Conservation (phyloP, 2,113 vertebrate genomes). For the Percopsis transmontana region DNA sequence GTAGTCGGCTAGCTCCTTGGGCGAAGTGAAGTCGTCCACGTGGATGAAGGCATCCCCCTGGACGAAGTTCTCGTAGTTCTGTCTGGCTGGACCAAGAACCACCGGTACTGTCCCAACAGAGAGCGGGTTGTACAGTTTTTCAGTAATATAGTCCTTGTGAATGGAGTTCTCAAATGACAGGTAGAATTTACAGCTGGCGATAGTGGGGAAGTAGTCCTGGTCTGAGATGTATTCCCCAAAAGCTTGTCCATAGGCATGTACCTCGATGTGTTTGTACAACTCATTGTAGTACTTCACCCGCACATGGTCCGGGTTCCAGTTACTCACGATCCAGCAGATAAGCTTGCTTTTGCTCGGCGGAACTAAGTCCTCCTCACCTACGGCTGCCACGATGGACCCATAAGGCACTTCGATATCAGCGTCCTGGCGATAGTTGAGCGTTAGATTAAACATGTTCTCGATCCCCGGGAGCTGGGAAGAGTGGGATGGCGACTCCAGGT, state of each 20-base stretch:
- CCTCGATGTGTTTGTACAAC: conserved; percentile 93
- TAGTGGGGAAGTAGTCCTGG: conserved; percentile 92
- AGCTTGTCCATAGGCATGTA: conserved; percentile 91
- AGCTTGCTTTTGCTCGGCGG: conserved; percentile 93
- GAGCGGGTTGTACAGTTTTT: conserved; percentile 96
- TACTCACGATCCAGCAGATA: conserved; percentile 97
- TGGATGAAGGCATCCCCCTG: conserved; percentile 95
- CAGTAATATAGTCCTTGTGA: conserved; percentile 97
- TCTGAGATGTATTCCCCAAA: conserved; percentile 91
- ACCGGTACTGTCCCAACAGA: conserved; percentile 92
- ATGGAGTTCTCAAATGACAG: conserved; percentile 97
- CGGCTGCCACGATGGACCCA: conserved; percentile 88
- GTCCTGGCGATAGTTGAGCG: conserved; percentile 92
- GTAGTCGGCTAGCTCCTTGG: conserved; percentile 92
- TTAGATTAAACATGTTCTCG: conserved; percentile 93
- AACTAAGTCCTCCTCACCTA: conserved; percentile 86
- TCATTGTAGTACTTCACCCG: conserved; percentile 97
- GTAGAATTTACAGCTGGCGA: conserved; percentile 95
- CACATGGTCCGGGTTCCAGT: conserved; percentile 95
- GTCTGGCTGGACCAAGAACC: conserved; percentile 88
- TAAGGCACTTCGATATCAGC: conserved; percentile 98
- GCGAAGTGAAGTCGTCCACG: conserved; percentile 91
- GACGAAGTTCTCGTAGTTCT: conserved; percentile 97
- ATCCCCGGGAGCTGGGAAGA: conserved; percentile 90
- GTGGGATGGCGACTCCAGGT: conserved; percentile 94